Conservation (phyloP, 2,888 invertebrate genomes). For the Temnothorax rugatulus region DNA sequence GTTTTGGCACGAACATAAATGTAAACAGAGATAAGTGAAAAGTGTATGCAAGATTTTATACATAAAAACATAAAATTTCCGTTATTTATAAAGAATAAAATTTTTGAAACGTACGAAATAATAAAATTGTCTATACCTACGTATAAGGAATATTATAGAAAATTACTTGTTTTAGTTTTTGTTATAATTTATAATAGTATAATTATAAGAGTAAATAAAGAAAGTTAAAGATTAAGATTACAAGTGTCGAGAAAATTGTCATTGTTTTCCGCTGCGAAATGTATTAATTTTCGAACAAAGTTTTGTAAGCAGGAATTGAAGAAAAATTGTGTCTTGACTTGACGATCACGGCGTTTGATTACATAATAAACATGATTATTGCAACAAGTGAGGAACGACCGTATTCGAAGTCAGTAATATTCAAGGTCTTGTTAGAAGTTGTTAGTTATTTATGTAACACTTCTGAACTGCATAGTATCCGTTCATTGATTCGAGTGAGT, state of each 20-base stretch:
- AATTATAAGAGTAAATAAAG: not conserved
- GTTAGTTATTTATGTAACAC: constrained; percentile 62
- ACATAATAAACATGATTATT: constrained; percentile 27
- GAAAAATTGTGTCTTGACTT: not conserved
- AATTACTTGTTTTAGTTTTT: not conserved
- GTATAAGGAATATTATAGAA: not conserved
- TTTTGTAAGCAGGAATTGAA: not conserved
- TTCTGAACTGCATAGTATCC: constrained; percentile 6
- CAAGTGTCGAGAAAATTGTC: not conserved
- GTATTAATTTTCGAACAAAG: not conserved
- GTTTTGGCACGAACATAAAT: not conserved
- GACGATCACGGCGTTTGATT: not conserved
- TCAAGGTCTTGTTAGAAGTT: constrained; percentile 55
- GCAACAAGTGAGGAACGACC: constrained; percentile 49
- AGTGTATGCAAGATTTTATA: not conserved
- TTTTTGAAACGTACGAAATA: not conserved
- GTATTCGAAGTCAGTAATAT: constrained; percentile 30
- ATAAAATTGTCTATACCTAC: not conserved
- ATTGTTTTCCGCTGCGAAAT: not conserved
- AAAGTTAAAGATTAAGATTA: not conserved
- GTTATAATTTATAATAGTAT: not conserved
- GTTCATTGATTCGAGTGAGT: not conserved
- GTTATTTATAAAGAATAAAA: not conserved
- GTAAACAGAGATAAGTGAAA: not conserved
- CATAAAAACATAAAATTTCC: not conserved